Evolutionary conservation across 1,140 invertebrate genomes (phyloP).

Genomic region (Zaprionus ornatus): DNA sequence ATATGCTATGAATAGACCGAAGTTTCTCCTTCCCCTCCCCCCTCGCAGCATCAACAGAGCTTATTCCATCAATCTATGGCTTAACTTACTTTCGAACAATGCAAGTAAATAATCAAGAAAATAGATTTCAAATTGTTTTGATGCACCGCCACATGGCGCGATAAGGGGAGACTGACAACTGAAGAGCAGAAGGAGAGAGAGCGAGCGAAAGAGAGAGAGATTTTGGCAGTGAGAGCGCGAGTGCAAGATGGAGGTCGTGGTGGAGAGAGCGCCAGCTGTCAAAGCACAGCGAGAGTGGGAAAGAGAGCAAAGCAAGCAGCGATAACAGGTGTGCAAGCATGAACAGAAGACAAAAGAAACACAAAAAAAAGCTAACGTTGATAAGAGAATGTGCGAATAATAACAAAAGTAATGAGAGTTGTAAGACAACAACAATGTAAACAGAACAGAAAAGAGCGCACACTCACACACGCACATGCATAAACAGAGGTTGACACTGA

Average conservation of each 20-base stretch:
- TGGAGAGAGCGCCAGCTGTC: constrained; percentile 6
- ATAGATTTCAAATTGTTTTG: constrained; percentile 44
- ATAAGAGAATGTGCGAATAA: constrained; percentile 52
- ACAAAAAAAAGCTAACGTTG: constrained; percentile 14
- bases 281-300: neutral
- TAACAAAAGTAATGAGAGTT: constrained; percentile 51
- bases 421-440: constrained; percentile 48
- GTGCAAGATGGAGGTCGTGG: neutral
- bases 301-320: constrained; percentile 7
- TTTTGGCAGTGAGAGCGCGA: neutral
- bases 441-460: constrained; percentile 28
- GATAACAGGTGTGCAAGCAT: constrained; percentile 44
- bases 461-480: neutral
- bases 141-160: constrained; percentile 12
- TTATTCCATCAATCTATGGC: neutral
- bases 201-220: neutral
- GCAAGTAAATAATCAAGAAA: constrained; percentile 24
- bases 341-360: constrained; percentile 27
- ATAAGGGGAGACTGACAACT: neutral
- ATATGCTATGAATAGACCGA: constrained; percentile 15
- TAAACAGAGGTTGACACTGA: constrained; percentile 26
- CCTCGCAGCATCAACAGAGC: neutral
- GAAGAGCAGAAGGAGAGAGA: neutral
- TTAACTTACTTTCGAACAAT: constrained; percentile 17
- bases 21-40: neutral